Percentiles rank a stretch among this genome's conserved stretches.
phyloP scores from a whole-genome alignment of 2,797 vertebrate species.

The Poecilia gillii region DNA sequence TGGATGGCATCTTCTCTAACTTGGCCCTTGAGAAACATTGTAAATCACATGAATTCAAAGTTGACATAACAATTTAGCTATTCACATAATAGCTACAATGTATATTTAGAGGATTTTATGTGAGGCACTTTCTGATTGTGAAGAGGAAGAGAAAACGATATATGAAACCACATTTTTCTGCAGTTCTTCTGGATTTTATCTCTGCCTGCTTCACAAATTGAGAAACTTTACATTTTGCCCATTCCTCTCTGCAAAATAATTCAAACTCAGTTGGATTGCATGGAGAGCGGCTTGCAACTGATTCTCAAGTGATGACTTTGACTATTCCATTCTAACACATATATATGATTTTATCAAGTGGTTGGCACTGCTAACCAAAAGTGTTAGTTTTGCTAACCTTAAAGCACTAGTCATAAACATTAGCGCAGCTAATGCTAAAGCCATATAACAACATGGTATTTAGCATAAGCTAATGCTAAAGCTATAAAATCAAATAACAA shows the following conservation, averaged over 20 bases:
- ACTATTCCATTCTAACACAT: not conserved
- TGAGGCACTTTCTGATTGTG: not conserved
- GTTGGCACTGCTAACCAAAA: not conserved
- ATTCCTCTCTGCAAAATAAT: not conserved
- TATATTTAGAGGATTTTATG: not conserved
- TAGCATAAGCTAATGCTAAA: too few relatives aligned
- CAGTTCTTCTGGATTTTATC: not conserved
- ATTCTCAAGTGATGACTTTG: not conserved
- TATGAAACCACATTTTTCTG: not conserved
- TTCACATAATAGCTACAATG: not conserved
- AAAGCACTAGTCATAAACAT: too few relatives aligned
- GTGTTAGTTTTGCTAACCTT: too few relatives aligned
- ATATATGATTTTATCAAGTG: not conserved
- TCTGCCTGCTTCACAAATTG: not conserved
- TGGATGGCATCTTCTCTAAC: constrained; percentile 97
- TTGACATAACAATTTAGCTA: not conserved
- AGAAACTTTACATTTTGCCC: not conserved
- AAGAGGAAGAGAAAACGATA: not conserved
- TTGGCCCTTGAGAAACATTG: constrained; percentile 82
- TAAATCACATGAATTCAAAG: not conserved
- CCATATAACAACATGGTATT: too few relatives aligned
- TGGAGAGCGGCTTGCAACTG: not conserved
- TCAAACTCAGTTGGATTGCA: not conserved
- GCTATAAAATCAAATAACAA: too few relatives aligned
- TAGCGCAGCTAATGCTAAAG: too few relatives aligned